Percentiles rank a stretch among this genome's conserved stretches.
phyloP scores from a whole-genome alignment of 2,888 invertebrate species.

The Polia nebulosa region DNA sequence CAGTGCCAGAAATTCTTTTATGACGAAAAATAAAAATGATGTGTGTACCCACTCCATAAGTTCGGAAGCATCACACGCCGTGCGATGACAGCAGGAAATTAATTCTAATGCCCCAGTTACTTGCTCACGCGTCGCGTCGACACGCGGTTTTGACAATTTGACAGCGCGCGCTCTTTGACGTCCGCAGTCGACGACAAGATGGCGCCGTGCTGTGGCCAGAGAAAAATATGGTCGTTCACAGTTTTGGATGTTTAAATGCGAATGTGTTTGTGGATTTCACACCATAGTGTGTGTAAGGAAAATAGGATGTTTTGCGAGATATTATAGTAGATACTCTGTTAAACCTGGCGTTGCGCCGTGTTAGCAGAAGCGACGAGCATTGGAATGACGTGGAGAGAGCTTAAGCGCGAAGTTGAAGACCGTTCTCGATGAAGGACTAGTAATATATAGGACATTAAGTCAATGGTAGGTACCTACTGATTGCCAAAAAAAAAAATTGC shows the following conservation, averaged over 20 bases:
- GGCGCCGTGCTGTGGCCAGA: not conserved
- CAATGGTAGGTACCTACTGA: no score
- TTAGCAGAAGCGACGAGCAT: no score
- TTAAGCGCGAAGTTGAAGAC: no score
- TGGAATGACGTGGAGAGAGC: no score
- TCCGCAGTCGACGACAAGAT: conserved; percentile 10
- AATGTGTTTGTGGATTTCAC: no score
- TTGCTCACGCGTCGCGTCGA: conserved; percentile 36
- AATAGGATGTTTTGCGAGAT: no score
- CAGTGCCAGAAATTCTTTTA: not conserved
- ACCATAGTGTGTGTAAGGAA: no score
- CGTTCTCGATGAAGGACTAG: no score
- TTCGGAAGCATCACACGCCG: conserved; percentile 7
- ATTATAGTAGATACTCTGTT: no score
- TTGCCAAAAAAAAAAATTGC: no score
- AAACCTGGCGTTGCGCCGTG: no score
- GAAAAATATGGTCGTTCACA: conserved; percentile 22
- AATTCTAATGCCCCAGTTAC: conserved; percentile 52
- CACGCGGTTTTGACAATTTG: conserved; percentile 44
- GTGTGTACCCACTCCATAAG: not conserved
- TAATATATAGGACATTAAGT: no score
- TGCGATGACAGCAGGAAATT: conserved; percentile 61
- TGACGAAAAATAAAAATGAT: conserved; percentile 25
- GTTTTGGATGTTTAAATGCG: not conserved
- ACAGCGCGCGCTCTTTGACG: conserved; percentile 39